A percentile compares a stretch with the other conserved stretches of the same genome.
Evolutionary conservation across 2,113 vertebrate genomes (phyloP).

Genomic region (Neopipo cinnamomea): DNA sequence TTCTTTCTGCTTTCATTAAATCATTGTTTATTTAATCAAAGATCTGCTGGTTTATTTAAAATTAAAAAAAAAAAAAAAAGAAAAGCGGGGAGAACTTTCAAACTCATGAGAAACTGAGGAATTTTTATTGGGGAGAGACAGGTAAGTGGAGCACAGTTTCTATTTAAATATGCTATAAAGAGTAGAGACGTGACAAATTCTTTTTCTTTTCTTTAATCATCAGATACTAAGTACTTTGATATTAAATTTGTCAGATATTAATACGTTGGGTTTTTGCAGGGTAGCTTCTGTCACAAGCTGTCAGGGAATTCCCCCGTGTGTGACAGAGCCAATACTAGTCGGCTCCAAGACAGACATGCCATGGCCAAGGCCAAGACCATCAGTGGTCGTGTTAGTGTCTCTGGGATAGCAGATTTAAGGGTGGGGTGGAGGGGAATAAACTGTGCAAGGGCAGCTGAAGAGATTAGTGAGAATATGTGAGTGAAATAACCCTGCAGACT

Average conservation of each 20-base stretch:
- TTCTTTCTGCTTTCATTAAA: not conserved
- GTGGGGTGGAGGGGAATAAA: not conserved
- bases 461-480: not conserved
- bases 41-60: not conserved
- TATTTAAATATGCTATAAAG: not conserved
- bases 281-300: not conserved
- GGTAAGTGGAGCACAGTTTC: not conserved
- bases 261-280: not conserved
- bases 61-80: not conserved
- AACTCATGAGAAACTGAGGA: not conserved
- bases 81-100: not conserved
- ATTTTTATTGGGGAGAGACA: not conserved
- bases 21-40: conserved; percentile 14
- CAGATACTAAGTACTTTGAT: not conserved
- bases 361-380: not conserved
- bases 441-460: not conserved
- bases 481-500: not conserved
- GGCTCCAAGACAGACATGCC: not conserved
- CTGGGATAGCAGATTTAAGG: no score
- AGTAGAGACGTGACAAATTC: not conserved
- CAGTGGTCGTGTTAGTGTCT: not conserved
- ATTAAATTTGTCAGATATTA: not conserved
- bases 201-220: not conserved
- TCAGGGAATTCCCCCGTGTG: not conserved
- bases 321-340: not conserved